Base-by-base conservation (phyloP, 2,113 vertebrate species). In the Psilopogon haemacephalus region DNA sequence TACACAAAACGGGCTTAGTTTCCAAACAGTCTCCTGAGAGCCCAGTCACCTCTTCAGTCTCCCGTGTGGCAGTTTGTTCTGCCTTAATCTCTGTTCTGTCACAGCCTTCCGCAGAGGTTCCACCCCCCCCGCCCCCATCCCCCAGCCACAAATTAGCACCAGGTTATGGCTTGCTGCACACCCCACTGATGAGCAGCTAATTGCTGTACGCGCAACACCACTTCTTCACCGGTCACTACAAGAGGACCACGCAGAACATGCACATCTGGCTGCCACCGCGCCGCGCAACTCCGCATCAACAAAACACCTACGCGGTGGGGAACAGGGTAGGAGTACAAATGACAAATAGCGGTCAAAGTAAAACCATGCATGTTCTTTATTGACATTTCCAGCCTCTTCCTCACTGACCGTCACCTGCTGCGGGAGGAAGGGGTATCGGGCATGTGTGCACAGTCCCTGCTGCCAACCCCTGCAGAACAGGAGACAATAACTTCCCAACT, bases 401-500 rank as follows among this genome's bases (percentile, higher is more conserved):
- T 67, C 21, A 9, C 83, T 26, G 69, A 15, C 33, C 11, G 8
- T 27, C 8, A 19, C 70, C 88, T 76, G 30, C n/a, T 6, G 73
- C 72, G 11, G 76, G 56, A 59, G 64, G 56, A 72, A 40, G 1
- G 65, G 68, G 40, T 12, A 24, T 11, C 10, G 7, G 84, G 89
- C 42, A 1, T 0, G 35, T 11, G 67, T 3, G 59, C 8, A 23
- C 69, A 1, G 73, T 6, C 65, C 69, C 58, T 14, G 75, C 79
- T 11, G 50, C 44, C 84, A 63, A 2, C 2, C 64, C 64, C 88
- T 38, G 42, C 12, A 6, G 14, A 64, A 55, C 1, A 5, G 76
- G 35, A 10, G 71, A 74, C 86, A 82, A 84, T 68, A 85, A 94
- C 95, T 94, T 94, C 80, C 83, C 67, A 69, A 21, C 46, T 28